Evolutionary conservation across 2,113 vertebrate genomes (phyloP).

Genomic region (Corythoichthys intestinalis): DNA sequence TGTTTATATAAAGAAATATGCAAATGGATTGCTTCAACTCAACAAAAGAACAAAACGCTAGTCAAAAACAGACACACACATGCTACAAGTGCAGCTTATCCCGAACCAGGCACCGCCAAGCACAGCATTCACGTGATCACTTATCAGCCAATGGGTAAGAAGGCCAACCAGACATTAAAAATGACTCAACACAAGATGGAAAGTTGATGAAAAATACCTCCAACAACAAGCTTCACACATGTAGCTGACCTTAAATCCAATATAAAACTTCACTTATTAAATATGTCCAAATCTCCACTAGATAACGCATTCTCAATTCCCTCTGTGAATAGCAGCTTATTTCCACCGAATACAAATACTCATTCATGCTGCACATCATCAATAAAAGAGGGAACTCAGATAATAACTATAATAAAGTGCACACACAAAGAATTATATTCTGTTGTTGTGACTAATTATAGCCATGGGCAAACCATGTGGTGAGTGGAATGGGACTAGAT

Average conservation of each 20-base stretch:
- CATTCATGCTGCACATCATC: neutral
- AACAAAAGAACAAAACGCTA: neutral
- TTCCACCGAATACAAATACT: neutral
- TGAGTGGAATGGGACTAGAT: neutral
- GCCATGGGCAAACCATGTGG: neutral
- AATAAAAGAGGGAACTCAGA: neutral
- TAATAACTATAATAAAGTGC: neutral
- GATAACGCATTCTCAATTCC: neutral
- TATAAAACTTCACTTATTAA: neutral
- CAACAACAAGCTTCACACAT: neutral
- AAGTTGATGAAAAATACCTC: slow-evolving; percentile 22
- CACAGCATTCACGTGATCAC: slow-evolving; percentile 26
- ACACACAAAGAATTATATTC: neutral
- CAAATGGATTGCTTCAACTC: neutral
- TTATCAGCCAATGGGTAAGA: slow-evolving; percentile 18
- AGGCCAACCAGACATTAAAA: slow-evolving; percentile 46
- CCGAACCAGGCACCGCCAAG: slow-evolving; percentile 38
- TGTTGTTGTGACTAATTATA: neutral
- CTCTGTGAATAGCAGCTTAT: neutral
- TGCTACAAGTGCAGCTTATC: slow-evolving; percentile 19
- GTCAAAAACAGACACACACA: slow-evolving; percentile 10
- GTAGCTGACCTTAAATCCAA: neutral
- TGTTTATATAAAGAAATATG: neutral
- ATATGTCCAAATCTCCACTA: neutral
- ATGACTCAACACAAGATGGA: slow-evolving; percentile 21